Base-by-base conservation (phyloP, 2,113 vertebrate species). In the Sula dactylatra region DNA sequence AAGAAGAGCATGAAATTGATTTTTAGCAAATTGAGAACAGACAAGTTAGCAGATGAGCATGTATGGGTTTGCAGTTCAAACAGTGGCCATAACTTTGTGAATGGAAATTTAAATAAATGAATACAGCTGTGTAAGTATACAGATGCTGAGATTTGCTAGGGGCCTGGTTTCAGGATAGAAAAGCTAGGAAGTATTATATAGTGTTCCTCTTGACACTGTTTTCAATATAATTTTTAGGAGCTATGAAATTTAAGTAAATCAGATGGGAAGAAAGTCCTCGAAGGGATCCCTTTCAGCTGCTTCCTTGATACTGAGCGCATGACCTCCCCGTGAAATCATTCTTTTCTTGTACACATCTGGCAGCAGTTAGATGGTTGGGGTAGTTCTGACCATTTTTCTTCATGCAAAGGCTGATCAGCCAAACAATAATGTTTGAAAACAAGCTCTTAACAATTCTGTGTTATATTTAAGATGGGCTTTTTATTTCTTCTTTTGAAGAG, bases 21-120 rank as follows among this genome's bases (percentile, higher is more conserved):
- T 84, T 90, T 85, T 65, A 87, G 54, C 24, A 72, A 91, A 93
- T 90, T 55, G 71, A 85, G 81, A 94, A 61, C 91, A 94, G 81
- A 61, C 2, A 6, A 56, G 32, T 74, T 71, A 86, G 50, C 59
- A 85, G 45, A 90, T 78, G 44, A 85, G 31, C 27, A 19, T 26
- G 29, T 50, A 59, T 21, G 36, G 11, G 34, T 65, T 86, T 78
- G 36, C 40, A 62, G 59, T 79, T 96, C 78, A 69, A 70, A 61
- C 42, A 82, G 55, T 79, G 77, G 55, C 72, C 32, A 13, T 64
- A 55, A 90, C 32, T 82, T 95, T 74, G 54, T 94, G 77, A 87
- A 94, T 86, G 65, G 65, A 82, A 87, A 85, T 55, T 34, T 47
- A 27, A 91, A 81, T 84, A 90, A 96, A 74, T 3, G 8, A 70